phyloP scores from a whole-genome alignment of 1,140 invertebrate species.

The Physella acuta region DNA sequence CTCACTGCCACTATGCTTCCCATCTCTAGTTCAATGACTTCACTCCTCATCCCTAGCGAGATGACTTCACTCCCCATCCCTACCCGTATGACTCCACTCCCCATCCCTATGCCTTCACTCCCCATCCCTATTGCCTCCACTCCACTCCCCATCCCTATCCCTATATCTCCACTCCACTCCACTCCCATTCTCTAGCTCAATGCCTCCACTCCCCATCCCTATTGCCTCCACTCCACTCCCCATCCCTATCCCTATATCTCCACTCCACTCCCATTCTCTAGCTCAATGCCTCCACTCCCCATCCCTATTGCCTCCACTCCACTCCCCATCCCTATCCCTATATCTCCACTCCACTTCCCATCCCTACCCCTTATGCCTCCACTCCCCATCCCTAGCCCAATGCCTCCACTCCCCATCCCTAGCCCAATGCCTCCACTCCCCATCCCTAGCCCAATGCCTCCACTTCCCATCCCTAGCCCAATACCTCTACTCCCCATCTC shows the following conservation, averaged over 20 bases:
- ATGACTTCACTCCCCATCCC: not conserved
- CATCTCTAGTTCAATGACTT: no score
- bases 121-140: not conserved
- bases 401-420: not conserved
- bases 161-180: not conserved
- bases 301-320: not conserved
- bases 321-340: not conserved
- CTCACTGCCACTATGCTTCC: no score
- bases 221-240: not conserved
- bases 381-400: not conserved
- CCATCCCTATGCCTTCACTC: not conserved
- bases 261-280: not conserved
- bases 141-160: not conserved
- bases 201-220: not conserved
- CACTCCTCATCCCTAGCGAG: no score
- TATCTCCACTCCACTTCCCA: not conserved
- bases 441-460: not conserved
- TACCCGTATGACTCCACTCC: not conserved
- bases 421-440: not conserved
- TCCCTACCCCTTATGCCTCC: not conserved
- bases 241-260: no score
- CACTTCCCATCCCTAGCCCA: not conserved
- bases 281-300: not conserved
- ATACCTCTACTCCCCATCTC: no score
- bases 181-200: not conserved